A percentile compares a stretch with the other conserved stretches of the same genome.
These are phyloP conservation scores for Melanotus villosus DNA, from an alignment of 2,888 invertebrate species.

Conservation along the genomic window DNA sequence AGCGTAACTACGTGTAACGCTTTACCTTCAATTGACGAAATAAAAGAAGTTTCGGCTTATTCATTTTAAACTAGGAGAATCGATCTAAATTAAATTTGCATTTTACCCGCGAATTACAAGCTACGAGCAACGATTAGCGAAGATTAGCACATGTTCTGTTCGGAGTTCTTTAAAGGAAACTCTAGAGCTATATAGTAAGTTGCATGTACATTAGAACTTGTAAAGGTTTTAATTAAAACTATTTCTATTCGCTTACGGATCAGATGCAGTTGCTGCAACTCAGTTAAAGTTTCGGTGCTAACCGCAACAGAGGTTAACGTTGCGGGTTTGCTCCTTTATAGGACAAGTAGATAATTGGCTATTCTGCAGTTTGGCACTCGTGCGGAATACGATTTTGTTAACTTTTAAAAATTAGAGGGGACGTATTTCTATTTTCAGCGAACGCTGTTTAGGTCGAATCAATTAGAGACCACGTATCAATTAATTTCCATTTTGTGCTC, in stretches of 20 bases:
- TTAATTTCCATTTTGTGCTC: conserved; percentile 36
- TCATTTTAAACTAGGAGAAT: not conserved
- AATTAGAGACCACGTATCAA: conserved; percentile 17
- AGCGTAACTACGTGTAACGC: conserved; percentile 1
- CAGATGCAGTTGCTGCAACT: conserved; percentile 20
- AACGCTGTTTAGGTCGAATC: not conserved
- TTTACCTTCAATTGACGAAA: not conserved
- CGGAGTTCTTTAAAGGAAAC: conserved; percentile 15
- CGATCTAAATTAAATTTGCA: conserved; percentile 25
- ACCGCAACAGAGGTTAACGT: conserved; percentile 2
- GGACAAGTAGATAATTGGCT: conserved; percentile 14
- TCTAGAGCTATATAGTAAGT: conserved; percentile 3
- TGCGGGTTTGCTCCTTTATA: not conserved
- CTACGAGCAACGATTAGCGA: conserved; percentile 19
- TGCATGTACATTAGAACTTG: conserved; percentile 17
- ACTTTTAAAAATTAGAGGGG: no score
- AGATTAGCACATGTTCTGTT: conserved; percentile 27
- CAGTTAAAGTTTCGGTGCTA: conserved; percentile 5
- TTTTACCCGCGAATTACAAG: conserved; percentile 22
- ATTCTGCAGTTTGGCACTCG: not conserved
- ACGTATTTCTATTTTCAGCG: not conserved
- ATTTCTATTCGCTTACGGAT: conserved; percentile 13
- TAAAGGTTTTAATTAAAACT: conserved; percentile 27
- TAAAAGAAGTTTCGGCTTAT: not conserved
- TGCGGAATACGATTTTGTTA: not conserved